Evolutionary conservation across 2,888 invertebrate species (phyloP).

Genomic region (Caenorhabditis sp.): DNA sequence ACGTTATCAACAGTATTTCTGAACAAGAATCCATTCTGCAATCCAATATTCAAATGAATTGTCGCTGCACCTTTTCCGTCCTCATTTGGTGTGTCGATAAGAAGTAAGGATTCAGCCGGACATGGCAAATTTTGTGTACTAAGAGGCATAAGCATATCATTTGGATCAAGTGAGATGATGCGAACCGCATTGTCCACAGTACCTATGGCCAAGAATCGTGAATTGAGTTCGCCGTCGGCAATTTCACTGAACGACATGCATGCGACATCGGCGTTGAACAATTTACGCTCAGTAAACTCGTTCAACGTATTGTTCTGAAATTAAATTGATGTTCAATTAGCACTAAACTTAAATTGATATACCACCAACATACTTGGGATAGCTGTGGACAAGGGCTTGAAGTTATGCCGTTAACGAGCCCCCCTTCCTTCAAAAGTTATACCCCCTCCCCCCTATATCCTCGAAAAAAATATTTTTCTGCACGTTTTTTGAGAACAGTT

Average conservation of each 20-base stretch:
- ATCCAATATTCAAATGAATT: conserved; percentile 84
- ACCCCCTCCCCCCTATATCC: too few relatives aligned
- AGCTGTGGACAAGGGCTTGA: too few relatives aligned
- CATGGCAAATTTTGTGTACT: conserved; percentile 82
- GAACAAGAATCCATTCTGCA: conserved; percentile 92
- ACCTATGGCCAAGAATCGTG: conserved; percentile 75
- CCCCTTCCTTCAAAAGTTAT: too few relatives aligned
- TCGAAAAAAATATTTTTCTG: too few relatives aligned
- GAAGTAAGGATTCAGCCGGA: conserved; percentile 92
- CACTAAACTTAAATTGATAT: not conserved
- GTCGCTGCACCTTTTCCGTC: conserved; percentile 60
- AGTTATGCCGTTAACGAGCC: too few relatives aligned
- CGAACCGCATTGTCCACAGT: conserved; percentile 94
- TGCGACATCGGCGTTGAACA: conserved; percentile 89
- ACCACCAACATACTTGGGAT: not conserved
- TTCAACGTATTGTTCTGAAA: conserved; percentile 91
- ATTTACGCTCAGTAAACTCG: conserved; percentile 95
- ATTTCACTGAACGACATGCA: conserved; percentile 98
- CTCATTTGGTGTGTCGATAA: conserved; percentile 79
- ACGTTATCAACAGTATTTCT: conserved; percentile 93
- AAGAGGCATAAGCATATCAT: conserved; percentile 88
- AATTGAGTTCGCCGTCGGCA: conserved; percentile 90
- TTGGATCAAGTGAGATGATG: conserved; percentile 93
- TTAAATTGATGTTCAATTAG: not conserved
- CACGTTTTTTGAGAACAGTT: too few relatives aligned